Percentiles rank a stretch among this genome's conserved stretches.
phyloP scores from a whole-genome alignment of 1,140 invertebrate genomes.

The Choristoneura fumiferana region DNA sequence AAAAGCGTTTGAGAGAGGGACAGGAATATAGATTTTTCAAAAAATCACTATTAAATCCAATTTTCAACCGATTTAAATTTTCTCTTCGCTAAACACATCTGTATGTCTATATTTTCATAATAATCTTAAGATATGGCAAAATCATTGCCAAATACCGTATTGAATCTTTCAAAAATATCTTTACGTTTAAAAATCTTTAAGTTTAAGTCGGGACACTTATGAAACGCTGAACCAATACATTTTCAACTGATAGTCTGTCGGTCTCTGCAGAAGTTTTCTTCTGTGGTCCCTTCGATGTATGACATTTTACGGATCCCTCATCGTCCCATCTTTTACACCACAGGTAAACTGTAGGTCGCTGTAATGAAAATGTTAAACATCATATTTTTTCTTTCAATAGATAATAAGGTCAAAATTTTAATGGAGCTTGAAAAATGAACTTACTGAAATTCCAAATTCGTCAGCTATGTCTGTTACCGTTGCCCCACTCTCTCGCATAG shows the following conservation, averaged over 20 bases:
- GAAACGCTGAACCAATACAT: not conserved
- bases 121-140: too few species aligned
- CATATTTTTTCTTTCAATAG: not conserved
- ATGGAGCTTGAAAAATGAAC: not conserved
- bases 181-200: too few species aligned
- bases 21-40: too few species aligned
- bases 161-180: too few species aligned
- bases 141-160: too few species aligned
- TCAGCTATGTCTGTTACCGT: not conserved
- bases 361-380: not conserved
- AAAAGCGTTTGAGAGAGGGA: too few species aligned
- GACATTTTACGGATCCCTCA: not conserved
- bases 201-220: not conserved
- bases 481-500: not conserved
- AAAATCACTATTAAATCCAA: too few species aligned
- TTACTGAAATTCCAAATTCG: not conserved
- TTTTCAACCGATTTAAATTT: too few species aligned
- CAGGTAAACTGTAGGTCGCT: not conserved
- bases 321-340: not conserved
- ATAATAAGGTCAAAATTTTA: not conserved
- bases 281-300: not conserved
- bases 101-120: too few species aligned
- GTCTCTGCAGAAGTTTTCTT: not conserved
- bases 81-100: too few species aligned
- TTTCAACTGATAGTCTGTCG: not conserved